Conservation (phyloP, 2,888 invertebrate genomes). For the Chorisops tibialis region DNA sequence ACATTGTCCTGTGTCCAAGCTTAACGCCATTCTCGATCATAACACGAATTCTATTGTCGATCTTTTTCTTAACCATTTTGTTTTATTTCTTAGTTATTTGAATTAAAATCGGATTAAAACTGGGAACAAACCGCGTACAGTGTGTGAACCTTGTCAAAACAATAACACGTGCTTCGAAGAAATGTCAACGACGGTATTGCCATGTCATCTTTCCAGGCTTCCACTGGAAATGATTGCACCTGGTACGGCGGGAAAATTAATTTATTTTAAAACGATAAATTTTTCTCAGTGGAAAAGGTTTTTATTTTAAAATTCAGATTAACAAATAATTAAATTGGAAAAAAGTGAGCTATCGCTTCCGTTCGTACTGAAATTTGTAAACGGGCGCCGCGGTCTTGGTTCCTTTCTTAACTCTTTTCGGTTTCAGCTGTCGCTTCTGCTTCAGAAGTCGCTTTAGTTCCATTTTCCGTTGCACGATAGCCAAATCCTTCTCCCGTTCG, state of each 20-base stretch:
- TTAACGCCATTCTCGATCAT: constrained; percentile 97
- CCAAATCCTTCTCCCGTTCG: constrained; percentile 71
- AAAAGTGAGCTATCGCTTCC: constrained; percentile 76
- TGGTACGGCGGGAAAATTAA: no score
- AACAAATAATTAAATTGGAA: no score
- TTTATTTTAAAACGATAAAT: no score
- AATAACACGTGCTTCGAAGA: no score
- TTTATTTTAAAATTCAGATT: no score
- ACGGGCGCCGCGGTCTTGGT: constrained; percentile 68
- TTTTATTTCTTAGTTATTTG: background rate
- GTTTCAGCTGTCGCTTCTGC: constrained; percentile 62
- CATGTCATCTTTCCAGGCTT: no score
- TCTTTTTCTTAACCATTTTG: constrained; percentile 88
- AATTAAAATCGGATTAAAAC: background rate
- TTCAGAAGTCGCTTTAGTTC: constrained; percentile 67
- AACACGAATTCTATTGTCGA: constrained; percentile 92
- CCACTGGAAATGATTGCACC: no score
- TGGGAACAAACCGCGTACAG: background rate
- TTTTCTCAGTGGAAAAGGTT: no score
- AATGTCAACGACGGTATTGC: no score
- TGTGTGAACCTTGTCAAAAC: no score
- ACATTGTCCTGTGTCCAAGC: constrained; percentile 86
- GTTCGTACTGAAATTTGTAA: constrained; percentile 75
- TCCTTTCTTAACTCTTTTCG: constrained; percentile 62
- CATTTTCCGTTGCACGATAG: constrained; percentile 74